Evolutionary conservation across 2,797 vertebrate species (phyloP), one percentile per base, ranked within the genome.

Genomic region (Sebastiscus tertius): DNA sequence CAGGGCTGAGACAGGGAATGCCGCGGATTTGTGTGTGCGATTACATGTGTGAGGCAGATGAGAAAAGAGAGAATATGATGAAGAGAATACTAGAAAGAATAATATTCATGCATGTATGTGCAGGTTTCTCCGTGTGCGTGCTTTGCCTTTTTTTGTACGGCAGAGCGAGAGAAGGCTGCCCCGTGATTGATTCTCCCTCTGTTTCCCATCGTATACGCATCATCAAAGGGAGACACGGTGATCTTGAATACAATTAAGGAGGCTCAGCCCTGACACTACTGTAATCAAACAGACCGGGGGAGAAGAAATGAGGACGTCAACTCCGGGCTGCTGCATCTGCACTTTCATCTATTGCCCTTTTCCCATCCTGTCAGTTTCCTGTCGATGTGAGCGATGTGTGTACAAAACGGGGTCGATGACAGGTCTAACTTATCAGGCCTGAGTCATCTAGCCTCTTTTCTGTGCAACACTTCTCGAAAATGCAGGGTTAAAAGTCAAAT

Each of bases 211-310:
- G 60, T 75, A 54, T 54, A 85, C 39, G 66, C 78, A 90, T 88
- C 89, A 92, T 93, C 90, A 90, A 88, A 91, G 83, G 70, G 83
- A 91, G 87, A 90, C 88, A 62, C 70, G 84, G 89, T 81, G 80
- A 90, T 90, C 84, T 88, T 87, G 92, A 91, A 92, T 89, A 89
- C 91, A 93, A 90, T 92, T 94, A 91, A 83, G 82, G 75, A 86
- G 85, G 68, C 86, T 83, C 84, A 85, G 90, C 75, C 81, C 86
- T 81, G 89, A 91, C 88, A 77, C 80, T 64, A 56, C 80, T 85
- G 88, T 87, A 92, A 93, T 95, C 91, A 93, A 93, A 93, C 86
- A 91, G 82, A 77, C 75, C 16, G 3, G 34, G 62, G 73, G 64
- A 85, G 89, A 91, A 89, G 90, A 89, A 91, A 94, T 88, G 88